Evolutionary conservation across 1,140 invertebrate genomes (phyloP).

Genomic region (Dolichoris vasculosae): DNA sequence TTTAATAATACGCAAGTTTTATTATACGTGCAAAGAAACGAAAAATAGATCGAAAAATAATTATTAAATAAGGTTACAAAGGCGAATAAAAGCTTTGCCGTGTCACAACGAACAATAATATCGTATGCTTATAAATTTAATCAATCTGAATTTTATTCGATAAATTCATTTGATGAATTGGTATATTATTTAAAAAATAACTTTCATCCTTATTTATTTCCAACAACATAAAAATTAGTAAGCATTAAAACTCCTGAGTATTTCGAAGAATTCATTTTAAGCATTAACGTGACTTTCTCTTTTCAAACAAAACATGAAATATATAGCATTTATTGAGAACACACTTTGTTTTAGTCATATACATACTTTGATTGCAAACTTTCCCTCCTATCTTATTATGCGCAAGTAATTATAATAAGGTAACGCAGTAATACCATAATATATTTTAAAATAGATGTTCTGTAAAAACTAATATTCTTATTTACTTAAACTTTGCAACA

Average conservation of each 20-base stretch:
- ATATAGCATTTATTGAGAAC: conserved; percentile 15
- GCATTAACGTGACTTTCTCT: conserved; percentile 35
- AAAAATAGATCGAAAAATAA: neutral
- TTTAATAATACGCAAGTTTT: neutral
- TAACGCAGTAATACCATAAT: neutral
- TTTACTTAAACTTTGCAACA: neutral
- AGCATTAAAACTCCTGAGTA: neutral
- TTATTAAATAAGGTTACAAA: neutral
- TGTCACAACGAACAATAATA: too few species aligned
- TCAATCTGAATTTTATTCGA: neutral
- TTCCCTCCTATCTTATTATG: conserved; percentile 1
- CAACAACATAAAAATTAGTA: neutral
- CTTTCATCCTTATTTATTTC: neutral
- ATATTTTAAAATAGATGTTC: neutral
- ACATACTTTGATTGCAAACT: neutral
- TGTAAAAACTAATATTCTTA: neutral
- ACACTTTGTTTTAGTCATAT: conserved; percentile 21
- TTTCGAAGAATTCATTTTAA: conserved; percentile 4
- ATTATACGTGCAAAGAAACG: neutral
- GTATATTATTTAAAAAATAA: neutral
- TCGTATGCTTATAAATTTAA: neutral
- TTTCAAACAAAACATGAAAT: conserved; percentile 28
- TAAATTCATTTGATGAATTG: neutral
- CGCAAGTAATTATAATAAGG: conserved; percentile 10
- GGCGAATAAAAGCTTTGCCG: too few species aligned